Evolutionary conservation across 2,888 invertebrate species (phyloP).

Genomic region (Venustoraphidia nigricollis): DNA sequence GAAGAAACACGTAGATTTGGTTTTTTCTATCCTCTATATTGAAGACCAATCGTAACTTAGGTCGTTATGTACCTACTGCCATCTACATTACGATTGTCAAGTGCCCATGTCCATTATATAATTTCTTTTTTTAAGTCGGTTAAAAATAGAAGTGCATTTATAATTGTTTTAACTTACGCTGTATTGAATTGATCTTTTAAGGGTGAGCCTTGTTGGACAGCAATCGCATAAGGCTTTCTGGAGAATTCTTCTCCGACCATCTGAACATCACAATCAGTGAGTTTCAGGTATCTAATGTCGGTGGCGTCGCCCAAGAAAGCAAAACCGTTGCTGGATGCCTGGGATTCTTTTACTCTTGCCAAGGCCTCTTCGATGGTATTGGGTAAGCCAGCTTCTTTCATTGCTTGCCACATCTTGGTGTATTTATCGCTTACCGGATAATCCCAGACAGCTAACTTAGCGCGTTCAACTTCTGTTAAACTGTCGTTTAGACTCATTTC

Average conservation of each 20-base stretch:
- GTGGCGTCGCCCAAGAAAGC: slow-evolving; percentile 92
- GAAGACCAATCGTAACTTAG: too few relatives aligned
- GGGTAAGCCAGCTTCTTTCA: slow-evolving; percentile 72
- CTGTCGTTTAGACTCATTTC: slow-evolving; percentile 94
- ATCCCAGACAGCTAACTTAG: slow-evolving; percentile 95
- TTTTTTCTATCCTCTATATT: too few relatives aligned
- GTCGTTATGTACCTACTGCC: too few relatives aligned
- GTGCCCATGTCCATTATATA: too few relatives aligned
- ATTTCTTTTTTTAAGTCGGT: too few relatives aligned
- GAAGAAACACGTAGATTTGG: too few relatives aligned
- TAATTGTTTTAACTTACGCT: slow-evolving; percentile 49
- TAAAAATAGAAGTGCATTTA: too few relatives aligned
- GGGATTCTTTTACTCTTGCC: slow-evolving; percentile 47
- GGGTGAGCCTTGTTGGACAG: slow-evolving; percentile 91
- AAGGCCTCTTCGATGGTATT: slow-evolving; percentile 65
- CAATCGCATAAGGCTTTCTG: slow-evolving; percentile 91
- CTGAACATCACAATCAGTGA: slow-evolving; percentile 78
- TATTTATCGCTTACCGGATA: slow-evolving; percentile 97
- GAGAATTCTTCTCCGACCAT: slow-evolving; percentile 95
- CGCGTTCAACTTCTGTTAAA: slow-evolving; percentile 72
- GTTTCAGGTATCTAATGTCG: slow-evolving; percentile 57
- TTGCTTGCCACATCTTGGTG: slow-evolving; percentile 97
- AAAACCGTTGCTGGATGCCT: slow-evolving; percentile 67
- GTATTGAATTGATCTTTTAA: slow-evolving; percentile 89
- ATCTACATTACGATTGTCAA: too few relatives aligned